Evolutionary conservation across 2,797 vertebrate genomes (phyloP).

Genomic region (Taeniopygia guttata): DNA sequence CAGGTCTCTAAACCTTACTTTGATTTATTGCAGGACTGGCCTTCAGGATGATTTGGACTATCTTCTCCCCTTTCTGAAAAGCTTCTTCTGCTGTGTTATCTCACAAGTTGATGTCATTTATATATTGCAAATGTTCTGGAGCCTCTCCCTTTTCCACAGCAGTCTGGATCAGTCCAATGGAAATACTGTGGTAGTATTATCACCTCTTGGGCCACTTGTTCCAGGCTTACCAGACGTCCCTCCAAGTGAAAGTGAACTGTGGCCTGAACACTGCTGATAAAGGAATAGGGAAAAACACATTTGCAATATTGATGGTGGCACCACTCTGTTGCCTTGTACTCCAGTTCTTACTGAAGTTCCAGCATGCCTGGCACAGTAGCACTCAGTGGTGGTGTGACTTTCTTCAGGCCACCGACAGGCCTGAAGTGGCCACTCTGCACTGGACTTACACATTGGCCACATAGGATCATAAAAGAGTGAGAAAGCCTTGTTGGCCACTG

Average conservation of each 20-base stretch:
- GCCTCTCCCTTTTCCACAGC: background rate
- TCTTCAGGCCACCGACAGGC: background rate
- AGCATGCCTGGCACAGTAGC: accelerated
- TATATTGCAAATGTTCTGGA: background rate
- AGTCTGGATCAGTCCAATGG: background rate
- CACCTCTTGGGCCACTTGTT: background rate
- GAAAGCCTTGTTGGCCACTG: background rate
- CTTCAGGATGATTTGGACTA: background rate
- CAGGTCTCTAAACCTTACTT: background rate
- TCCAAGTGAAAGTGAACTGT: background rate
- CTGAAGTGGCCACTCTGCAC: background rate
- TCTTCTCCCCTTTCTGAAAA: background rate
- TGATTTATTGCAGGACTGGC: background rate
- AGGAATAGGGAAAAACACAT: background rate
- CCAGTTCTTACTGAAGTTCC: background rate
- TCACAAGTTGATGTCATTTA: background rate
- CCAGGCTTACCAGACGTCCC: background rate
- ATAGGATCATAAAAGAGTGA: background rate
- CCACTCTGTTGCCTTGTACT: background rate
- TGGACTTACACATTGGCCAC: background rate
- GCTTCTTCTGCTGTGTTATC: background rate
- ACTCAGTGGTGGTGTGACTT: background rate
- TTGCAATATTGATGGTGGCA: background rate
- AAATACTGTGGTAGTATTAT: background rate
- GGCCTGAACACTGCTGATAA: background rate